A percentile compares a stretch with the other conserved stretches of the same genome.
Evolutionary conservation across 2,888 invertebrate species (phyloP).

Genomic region (Lasioglossum morio): DNA sequence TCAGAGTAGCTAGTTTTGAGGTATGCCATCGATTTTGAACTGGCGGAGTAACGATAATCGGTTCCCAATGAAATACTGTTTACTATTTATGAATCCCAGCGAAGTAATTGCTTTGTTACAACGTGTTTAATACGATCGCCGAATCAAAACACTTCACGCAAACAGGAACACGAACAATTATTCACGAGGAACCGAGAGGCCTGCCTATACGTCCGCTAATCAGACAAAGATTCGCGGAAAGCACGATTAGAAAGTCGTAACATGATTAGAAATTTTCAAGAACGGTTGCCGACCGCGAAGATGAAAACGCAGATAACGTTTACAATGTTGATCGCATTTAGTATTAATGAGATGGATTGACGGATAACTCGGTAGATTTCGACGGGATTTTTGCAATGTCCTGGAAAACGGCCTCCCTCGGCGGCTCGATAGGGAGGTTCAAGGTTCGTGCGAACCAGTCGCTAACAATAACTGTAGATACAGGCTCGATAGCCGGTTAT

Average conservation of each 20-base stretch:
- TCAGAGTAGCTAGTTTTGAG: too few relatives aligned
- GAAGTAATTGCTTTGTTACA: neutral
- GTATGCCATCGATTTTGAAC: too few relatives aligned
- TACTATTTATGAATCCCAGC: too few relatives aligned
- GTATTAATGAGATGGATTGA: neutral
- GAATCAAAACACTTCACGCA: neutral
- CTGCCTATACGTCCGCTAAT: neutral
- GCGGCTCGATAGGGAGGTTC: conserved; percentile 34
- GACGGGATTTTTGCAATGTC: neutral
- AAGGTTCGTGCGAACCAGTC: conserved; percentile 39
- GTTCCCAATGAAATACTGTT: neutral
- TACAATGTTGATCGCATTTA: conserved; percentile 1
- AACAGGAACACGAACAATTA: neutral
- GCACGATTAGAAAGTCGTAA: conserved; percentile 43
- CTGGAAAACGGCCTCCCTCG: neutral
- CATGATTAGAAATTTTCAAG: conserved; percentile 46
- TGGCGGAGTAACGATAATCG: neutral
- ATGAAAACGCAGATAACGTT: conserved; percentile 51
- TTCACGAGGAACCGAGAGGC: neutral
- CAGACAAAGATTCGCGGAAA: conserved; percentile 25
- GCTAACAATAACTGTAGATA: conserved; percentile 54
- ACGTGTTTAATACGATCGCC: neutral
- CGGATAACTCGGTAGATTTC: neutral
- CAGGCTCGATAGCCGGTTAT: conserved; percentile 46
- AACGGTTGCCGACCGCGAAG: conserved; percentile 48